Conservation (phyloP, 2,888 invertebrate species). For the Molorchus minor region DNA sequence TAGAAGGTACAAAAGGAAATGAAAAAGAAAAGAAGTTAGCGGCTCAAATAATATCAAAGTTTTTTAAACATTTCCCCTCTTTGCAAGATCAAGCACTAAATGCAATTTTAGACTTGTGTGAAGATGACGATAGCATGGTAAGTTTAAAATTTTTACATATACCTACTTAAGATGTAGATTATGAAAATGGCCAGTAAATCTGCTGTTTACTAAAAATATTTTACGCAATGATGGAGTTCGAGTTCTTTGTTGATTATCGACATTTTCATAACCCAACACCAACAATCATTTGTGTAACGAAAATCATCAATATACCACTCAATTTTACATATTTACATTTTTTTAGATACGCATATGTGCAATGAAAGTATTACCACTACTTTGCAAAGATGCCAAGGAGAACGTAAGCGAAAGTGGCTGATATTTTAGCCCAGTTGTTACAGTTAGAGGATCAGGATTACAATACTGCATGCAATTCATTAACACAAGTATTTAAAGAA, state of each 20-base stretch:
- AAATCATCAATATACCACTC: too few relatives aligned
- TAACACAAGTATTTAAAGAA: conserved; percentile 79
- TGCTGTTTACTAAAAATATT: too few relatives aligned
- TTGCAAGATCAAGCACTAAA: conserved; percentile 88
- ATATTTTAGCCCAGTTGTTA: conserved; percentile 89
- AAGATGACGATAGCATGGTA: conserved; percentile 92
- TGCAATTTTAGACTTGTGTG: conserved; percentile 92
- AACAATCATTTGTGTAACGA: too few relatives aligned
- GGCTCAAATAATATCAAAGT: conserved; percentile 94
- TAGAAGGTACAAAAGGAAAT: conserved; percentile 88
- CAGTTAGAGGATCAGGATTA: conserved; percentile 86
- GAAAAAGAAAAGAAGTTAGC: conserved; percentile 92
- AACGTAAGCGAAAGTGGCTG: conserved; percentile 87
- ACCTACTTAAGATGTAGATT: too few relatives aligned
- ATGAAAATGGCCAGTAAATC: too few relatives aligned
- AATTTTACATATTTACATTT: too few relatives aligned
- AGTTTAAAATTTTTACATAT: conserved; percentile 57
- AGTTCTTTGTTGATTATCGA: too few relatives aligned
- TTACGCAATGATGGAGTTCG: too few relatives aligned
- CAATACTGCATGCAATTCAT: conserved; percentile 82
- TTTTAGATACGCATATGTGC: conserved; percentile 91
- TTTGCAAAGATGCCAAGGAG: conserved; percentile 87
- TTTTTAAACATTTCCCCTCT: conserved; percentile 90
- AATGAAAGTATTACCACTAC: conserved; percentile 86
- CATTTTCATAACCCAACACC: too few relatives aligned